phyloP scores from a whole-genome alignment of 2,113 vertebrate species.

The Megaleporinus macrocephalus region DNA sequence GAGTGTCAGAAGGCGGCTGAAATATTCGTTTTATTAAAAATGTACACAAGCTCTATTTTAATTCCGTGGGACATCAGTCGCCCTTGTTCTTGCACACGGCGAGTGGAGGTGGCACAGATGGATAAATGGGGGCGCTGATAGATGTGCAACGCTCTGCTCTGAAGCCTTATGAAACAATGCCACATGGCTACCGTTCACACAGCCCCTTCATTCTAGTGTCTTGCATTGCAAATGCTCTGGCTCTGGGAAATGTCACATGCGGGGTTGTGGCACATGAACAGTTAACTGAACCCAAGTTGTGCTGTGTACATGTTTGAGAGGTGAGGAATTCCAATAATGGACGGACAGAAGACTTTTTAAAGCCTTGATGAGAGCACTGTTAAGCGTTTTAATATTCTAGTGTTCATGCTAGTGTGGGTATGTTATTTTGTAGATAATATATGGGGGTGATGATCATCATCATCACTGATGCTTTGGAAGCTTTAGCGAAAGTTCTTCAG shows the following conservation, averaged over 20 bases:
- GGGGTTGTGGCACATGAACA: neutral
- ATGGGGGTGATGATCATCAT: no score
- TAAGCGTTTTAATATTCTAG: no score
- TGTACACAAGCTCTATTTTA: conserved; percentile 79
- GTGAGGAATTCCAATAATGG: no score
- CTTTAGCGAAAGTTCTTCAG: no score
- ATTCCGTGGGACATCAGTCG: conserved; percentile 74
- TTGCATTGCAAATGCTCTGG: conserved; percentile 8
- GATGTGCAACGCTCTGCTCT: conserved; percentile 59
- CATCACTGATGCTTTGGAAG: no score
- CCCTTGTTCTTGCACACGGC: conserved; percentile 57
- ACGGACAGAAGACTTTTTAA: no score
- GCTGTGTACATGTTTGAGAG: neutral
- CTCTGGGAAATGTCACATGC: conserved; percentile 18
- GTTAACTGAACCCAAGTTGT: neutral
- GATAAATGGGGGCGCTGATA: conserved; percentile 69
- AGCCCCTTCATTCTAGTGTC: neutral
- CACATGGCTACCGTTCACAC: conserved; percentile 2
- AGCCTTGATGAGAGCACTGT: no score
- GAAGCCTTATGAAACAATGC: conserved; percentile 6
- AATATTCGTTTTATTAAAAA: conserved; percentile 82
- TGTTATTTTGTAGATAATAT: no score
- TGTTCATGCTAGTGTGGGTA: no score
- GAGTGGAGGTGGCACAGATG: conserved; percentile 67
- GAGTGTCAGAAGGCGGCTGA: conserved; percentile 69